Base-by-base conservation (phyloP, 1,140 invertebrate genomes). In the Centruroides vittatus region DNA sequence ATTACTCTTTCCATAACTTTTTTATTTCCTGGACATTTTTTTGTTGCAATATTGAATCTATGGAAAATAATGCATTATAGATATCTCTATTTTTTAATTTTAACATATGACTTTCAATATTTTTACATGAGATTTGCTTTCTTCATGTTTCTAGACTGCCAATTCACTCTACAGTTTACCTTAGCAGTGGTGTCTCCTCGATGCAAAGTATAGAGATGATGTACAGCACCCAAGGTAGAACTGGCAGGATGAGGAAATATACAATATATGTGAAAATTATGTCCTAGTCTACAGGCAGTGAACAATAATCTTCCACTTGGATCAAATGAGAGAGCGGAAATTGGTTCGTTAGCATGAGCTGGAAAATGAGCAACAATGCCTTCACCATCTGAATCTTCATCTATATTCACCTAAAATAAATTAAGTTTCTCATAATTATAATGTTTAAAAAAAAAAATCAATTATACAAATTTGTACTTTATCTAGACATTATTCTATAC, bases 191-290 rank as follows among this genome's bases (percentile, higher is more conserved):
- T 82, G 66, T 82, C 82, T 35, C 82, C 82, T 61, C 95, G 81
- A 73, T 97, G 90, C 49, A 99, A 77, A 46, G 93, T 86, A 73
- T 98, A 99, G 12, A 99, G 76, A 77, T 98, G 96, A 75, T 98
- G 93, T 35, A 98, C 92, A 4, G 91, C 86, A 7, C 90, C 88
- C 52, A 93, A 75, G 13, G 84, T 83, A 35, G 92, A 84, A 1
- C 89, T 87, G 47, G 85, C 84, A 1, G 93, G 90, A 80, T 97
- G 93, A 0, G 93, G 86, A 70, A 94, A 86, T 65, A 98, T 84
- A 62, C 89, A 81, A 75, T 98, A 99, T 54, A 99, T 80, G 74
- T 98, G 88, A 75, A 98, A 98, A 70, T 93, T 89, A 71, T 96
- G 92, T 0, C 94, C 94, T n/a, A 86, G 78, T 64, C 86, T 84